phyloP scores from a whole-genome alignment of 2,113 vertebrate genomes.

The Lophochroa leadbeateri region DNA sequence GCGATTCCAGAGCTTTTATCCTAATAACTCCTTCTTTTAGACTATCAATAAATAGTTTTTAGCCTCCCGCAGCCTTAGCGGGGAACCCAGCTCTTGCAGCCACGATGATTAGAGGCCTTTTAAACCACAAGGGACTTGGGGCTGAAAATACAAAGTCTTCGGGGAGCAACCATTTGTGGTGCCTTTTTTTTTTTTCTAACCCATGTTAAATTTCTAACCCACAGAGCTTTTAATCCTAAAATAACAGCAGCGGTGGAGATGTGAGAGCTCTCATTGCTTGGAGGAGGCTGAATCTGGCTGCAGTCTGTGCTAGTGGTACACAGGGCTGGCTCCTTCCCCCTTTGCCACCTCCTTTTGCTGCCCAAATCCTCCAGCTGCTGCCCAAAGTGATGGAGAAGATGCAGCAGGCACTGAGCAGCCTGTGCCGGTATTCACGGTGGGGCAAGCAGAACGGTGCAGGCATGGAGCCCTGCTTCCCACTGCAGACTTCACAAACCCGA shows the following conservation, averaged over 20 bases:
- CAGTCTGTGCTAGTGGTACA: not conserved
- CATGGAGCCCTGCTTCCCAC: fast-evolving
- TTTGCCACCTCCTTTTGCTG: not conserved
- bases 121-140: not conserved
- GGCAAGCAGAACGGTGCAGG: not conserved
- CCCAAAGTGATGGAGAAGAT: not conserved
- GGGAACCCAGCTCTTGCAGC: constrained; percentile 43
- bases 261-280: not conserved
- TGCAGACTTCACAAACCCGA: not conserved
- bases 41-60: constrained; percentile 44
- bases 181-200: not conserved
- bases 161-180: constrained; percentile 8
- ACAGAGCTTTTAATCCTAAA: constrained; percentile 68
- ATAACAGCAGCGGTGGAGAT: constrained; percentile 65
- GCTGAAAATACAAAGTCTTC: not conserved
- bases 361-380: not conserved
- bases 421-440: not conserved
- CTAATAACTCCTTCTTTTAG: not conserved
- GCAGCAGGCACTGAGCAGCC: not conserved
- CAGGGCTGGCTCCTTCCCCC: not conserved
- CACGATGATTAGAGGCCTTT: constrained; percentile 50
- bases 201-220: constrained; percentile 55
- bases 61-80: constrained; percentile 43
- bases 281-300: constrained; percentile 39
- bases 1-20: not conserved